A percentile compares a stretch with the other conserved stretches of the same genome.
phyloP scores from a whole-genome alignment of 2,113 vertebrate genomes.

The Lates calcarifer region DNA sequence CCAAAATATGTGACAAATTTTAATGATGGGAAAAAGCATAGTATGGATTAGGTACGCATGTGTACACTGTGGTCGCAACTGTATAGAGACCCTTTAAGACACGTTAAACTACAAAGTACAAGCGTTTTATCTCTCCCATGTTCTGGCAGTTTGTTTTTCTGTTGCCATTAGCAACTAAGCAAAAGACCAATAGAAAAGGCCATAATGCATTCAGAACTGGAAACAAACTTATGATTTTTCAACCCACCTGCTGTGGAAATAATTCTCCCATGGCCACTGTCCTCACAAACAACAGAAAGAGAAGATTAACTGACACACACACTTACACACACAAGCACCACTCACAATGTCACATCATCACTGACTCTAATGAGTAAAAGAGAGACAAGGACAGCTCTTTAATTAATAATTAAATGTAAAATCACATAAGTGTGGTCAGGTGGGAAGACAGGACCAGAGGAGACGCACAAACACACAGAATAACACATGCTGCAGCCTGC shows the following conservation, averaged over 20 bases:
- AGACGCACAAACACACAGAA: neutral
- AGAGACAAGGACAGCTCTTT: neutral
- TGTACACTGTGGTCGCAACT: too few relatives aligned
- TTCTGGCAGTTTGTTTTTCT: conserved; percentile 25
- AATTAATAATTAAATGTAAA: conserved; percentile 5
- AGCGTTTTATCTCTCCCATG: neutral
- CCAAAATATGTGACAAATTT: too few relatives aligned
- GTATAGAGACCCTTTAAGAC: neutral
- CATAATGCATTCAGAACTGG: conserved; percentile 16
- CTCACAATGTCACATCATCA: neutral
- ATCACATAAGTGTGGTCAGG: neutral
- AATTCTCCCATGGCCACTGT: conserved; percentile 8
- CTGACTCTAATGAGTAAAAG: conserved; percentile 1
- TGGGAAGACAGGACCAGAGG: neutral
- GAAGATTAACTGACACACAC: conserved; percentile 12
- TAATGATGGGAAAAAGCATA: too few relatives aligned
- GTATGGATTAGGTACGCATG: neutral
- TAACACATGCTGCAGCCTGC: neutral
- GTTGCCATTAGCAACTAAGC: conserved; percentile 40
- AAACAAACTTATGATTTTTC: conserved; percentile 26
- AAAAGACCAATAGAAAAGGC: conserved; percentile 15
- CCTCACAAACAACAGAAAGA: conserved; percentile 1
- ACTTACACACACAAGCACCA: neutral
- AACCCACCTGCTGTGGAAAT: conserved; percentile 30
- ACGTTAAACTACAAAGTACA: neutral